Conservation (phyloP, 1,140 invertebrate genomes). For the Cataglyphis hispanica region DNA sequence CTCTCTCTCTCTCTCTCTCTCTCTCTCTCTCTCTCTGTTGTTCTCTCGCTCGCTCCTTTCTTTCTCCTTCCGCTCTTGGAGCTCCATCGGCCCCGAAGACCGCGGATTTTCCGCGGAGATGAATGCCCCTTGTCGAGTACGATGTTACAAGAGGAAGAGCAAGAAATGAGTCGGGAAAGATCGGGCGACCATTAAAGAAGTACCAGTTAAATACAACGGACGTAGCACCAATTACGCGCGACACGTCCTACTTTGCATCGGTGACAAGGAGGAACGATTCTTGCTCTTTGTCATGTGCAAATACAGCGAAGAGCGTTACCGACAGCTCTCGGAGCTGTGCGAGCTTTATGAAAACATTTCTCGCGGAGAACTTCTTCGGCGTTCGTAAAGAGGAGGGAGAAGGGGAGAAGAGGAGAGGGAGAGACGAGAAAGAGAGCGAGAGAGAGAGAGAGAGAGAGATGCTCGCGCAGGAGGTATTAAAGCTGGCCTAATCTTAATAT, state of each 20-base stretch:
- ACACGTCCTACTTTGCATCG: constrained; percentile 40
- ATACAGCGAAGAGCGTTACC: constrained; percentile 5
- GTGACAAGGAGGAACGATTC: neutral
- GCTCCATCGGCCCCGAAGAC: neutral
- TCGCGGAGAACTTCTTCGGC: constrained; percentile 36
- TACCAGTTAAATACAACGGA: constrained; percentile 28
- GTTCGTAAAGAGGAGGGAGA: neutral
- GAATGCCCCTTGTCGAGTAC: neutral
- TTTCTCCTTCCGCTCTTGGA: constrained; percentile 3
- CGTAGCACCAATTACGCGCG: constrained; percentile 35
- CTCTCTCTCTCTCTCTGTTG: neutral
- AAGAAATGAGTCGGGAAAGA: neutral
- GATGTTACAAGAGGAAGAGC: neutral
- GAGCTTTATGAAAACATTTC: constrained; percentile 62
- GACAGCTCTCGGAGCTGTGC: constrained; percentile 3
- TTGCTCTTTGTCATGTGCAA: constrained; percentile 38
- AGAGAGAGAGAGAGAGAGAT: neutral
- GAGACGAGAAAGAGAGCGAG: neutral
- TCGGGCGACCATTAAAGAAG: constrained; percentile 26
- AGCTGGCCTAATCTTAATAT: constrained; percentile 84
- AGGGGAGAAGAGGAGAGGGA: neutral
- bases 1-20: constrained; percentile 23
- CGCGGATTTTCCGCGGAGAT: constrained; percentile 19
- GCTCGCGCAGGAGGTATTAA: constrained; percentile 67
- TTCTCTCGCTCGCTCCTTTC: neutral